Evolutionary conservation across 2,888 invertebrate genomes (phyloP), one percentile per base, ranked within the genome.

Genomic region (Diloba caeruleocephala): DNA sequence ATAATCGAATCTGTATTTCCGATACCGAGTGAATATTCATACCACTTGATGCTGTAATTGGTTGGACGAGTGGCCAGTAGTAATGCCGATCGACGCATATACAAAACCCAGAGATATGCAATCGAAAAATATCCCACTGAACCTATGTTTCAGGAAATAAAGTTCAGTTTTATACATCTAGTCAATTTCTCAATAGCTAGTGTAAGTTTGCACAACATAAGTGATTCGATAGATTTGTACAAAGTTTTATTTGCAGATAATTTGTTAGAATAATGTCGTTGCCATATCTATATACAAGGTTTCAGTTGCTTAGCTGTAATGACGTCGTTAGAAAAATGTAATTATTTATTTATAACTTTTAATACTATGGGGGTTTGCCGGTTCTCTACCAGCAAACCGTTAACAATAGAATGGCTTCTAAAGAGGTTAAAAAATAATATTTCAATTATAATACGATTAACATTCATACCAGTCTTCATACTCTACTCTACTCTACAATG

Each of bases 11-110:
- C 78, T 71, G 82, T 77, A 79, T 84, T 81, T 82, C 74, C 83
- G 82, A 81, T 82, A 75, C 62, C 77, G 78, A 81, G 77, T 85
- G 85, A 88, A 89, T 89, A 88, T 89, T 89, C 88, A 87, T 84
- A 79, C 79, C 80, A 81, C 84, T 87, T 83, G 79, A 81, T 69
- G 78, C 77, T 73, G 82, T 88, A 89, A 90, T 89, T 89, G 87
- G 84, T 86, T 77, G 78, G 78, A 76, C 80, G 81, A 83, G 78
- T 80, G 79, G 84, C 77, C 79, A 75, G 77, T 78, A 72, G 74
- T 76, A 71, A 74, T 75, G 57, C 69, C 71, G 74, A 69, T 73
- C 70, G 57, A 59, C 54, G 52, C 60, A 48, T 52, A 64, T 58
- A 53, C 17, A 31, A 13, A 13, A 52, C 49, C 50, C 53, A 46